Conservation (phyloP, 2,113 vertebrate species). For the Arenaria interpres region DNA sequence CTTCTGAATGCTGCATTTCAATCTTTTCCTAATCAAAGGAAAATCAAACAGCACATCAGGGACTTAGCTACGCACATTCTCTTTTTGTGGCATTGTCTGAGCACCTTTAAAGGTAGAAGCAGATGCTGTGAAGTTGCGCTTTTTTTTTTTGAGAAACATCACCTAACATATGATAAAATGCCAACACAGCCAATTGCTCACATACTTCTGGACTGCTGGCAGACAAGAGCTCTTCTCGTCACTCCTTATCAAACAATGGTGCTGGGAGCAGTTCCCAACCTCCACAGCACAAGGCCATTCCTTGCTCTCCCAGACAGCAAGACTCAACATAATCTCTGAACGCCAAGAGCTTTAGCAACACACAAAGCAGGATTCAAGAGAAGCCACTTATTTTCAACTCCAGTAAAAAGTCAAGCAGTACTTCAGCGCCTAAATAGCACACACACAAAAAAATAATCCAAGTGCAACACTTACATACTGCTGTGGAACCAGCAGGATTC, state of each 20-base stretch:
- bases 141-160: neutral
- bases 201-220: neutral
- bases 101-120: neutral
- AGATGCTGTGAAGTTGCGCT: neutral
- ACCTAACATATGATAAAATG: neutral
- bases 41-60: neutral
- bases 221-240: neutral
- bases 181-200: neutral
- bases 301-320: neutral
- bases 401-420: neutral
- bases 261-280: neutral
- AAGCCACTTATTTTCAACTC: neutral
- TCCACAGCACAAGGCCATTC: neutral
- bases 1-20: constrained; percentile 86
- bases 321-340: neutral
- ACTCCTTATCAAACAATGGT: neutral
- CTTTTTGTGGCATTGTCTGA: neutral
- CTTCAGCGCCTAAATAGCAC: neutral
- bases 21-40: constrained; percentile 85
- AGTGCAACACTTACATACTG: neutral
- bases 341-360: neutral
- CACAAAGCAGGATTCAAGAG: neutral
- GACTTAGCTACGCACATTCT: neutral
- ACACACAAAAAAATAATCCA: neutral
- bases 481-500: neutral